These are phyloP conservation scores for Pseudococcus jackbeardsleyi DNA, from an alignment of 2,888 invertebrate genomes.

Conservation along the genomic window DNA sequence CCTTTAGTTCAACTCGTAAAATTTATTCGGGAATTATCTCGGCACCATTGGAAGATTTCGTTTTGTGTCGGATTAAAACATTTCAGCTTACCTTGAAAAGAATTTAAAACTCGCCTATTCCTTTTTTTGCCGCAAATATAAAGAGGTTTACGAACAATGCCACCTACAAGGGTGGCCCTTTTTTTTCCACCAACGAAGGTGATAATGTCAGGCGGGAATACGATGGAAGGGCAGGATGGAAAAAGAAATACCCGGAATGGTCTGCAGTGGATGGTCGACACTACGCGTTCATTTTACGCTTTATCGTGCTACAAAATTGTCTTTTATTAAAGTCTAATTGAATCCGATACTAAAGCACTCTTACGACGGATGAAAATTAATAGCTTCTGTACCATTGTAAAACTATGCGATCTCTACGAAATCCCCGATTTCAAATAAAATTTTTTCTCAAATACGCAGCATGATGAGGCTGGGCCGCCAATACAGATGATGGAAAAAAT, in stretches of 20 bases:
- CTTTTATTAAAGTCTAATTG: conserved; percentile 56
- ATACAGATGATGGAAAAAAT: conserved; percentile 44
- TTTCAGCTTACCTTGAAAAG: conserved; percentile 40
- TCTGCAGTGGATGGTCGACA: neutral
- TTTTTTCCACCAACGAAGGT: neutral
- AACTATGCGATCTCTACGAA: conserved; percentile 7
- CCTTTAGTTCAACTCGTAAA: neutral
- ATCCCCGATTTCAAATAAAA: conserved; percentile 46
- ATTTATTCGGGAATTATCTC: conserved; percentile 18
- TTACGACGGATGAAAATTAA: conserved; percentile 49
- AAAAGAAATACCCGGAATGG: conserved; percentile 12
- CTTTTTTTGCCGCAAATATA: neutral
- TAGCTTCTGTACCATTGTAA: conserved; percentile 52
- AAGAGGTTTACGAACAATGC: conserved; percentile 41
- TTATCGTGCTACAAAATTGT: conserved; percentile 48
- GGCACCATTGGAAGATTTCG: conserved; percentile 6
- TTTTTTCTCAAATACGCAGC: neutral
- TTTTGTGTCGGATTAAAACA: conserved; percentile 41
- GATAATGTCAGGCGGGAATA: neutral
- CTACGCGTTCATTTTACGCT: conserved; percentile 21
- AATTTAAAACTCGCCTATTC: conserved; percentile 23
- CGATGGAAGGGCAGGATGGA: neutral
- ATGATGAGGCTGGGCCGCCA: neutral
- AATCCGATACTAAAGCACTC: conserved; percentile 45
- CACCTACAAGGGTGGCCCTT: conserved; percentile 1